phyloP scores from a whole-genome alignment of 2,888 invertebrate species.

The Lasioglossum leucozonium region DNA sequence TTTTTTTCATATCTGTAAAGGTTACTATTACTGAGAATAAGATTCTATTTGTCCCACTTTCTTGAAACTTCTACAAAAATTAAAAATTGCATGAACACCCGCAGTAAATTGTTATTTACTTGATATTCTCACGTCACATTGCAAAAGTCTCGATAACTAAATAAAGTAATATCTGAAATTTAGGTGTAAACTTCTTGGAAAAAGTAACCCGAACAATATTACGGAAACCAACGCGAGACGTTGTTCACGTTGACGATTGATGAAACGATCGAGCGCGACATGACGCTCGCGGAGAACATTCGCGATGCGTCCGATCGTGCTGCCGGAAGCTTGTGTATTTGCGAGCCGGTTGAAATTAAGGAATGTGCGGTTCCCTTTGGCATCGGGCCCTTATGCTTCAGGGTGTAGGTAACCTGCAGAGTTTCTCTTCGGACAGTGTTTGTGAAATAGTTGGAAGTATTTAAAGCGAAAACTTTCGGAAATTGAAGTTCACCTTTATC shows the following conservation, averaged over 20 bases:
- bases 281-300: constrained; percentile 7
- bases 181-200: background rate
- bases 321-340: constrained; percentile 22
- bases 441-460: background rate
- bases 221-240: background rate
- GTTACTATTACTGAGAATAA: too few species aligned
- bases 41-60: too few species aligned
- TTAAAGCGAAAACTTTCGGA: background rate
- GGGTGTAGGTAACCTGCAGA: background rate
- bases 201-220: background rate
- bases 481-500: background rate
- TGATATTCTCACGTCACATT: too few species aligned
- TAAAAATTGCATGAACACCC: too few species aligned
- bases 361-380: constrained; percentile 6
- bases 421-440: background rate
- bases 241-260: too few species aligned
- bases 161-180: background rate
- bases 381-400: background rate
- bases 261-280: constrained; percentile 11
- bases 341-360: background rate
- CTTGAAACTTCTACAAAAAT: too few species aligned
- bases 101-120: too few species aligned
- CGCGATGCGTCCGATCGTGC: constrained; percentile 6
- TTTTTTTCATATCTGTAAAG: too few species aligned
- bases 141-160: too few species aligned